A percentile compares a stretch with the other conserved stretches of the same genome.
Evolutionary conservation across 2,113 vertebrate species (phyloP).

Genomic region (Diphyllodes magnificus): DNA sequence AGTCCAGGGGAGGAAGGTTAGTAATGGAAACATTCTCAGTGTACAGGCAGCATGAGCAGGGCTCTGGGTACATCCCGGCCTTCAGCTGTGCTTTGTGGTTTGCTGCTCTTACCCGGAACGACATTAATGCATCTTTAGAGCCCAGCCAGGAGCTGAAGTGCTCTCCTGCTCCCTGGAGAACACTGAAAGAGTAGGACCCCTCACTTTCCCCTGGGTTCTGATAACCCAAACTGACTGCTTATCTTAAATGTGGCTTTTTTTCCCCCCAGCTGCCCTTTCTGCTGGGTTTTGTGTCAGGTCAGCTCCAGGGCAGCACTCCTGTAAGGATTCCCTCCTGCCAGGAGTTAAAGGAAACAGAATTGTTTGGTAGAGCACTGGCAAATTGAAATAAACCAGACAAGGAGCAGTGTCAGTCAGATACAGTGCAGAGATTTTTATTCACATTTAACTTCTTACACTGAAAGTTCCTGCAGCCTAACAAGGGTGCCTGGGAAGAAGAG

Average conservation of each 20-base stretch:
- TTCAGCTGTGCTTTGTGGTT: background rate
- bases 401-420: background rate
- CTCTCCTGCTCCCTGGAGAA: background rate
- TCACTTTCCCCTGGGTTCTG: background rate
- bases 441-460: background rate
- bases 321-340: background rate
- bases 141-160: background rate
- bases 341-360: background rate
- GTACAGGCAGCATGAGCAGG: background rate
- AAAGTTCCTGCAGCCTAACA: background rate
- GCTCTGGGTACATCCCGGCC: background rate
- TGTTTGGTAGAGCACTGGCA: background rate
- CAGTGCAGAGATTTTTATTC: background rate
- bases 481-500: background rate
- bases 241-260: background rate
- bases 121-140: background rate
- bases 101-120: background rate
- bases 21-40: background rate
- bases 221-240: background rate
- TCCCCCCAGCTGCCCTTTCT: background rate
- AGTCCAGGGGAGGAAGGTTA: background rate
- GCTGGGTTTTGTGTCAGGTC: background rate
- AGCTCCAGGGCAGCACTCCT: background rate
- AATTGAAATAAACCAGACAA: background rate
- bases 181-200: background rate